These are phyloP conservation scores for Momotus momota DNA, from an alignment of 2,797 vertebrate genomes.

Conservation along the genomic window DNA sequence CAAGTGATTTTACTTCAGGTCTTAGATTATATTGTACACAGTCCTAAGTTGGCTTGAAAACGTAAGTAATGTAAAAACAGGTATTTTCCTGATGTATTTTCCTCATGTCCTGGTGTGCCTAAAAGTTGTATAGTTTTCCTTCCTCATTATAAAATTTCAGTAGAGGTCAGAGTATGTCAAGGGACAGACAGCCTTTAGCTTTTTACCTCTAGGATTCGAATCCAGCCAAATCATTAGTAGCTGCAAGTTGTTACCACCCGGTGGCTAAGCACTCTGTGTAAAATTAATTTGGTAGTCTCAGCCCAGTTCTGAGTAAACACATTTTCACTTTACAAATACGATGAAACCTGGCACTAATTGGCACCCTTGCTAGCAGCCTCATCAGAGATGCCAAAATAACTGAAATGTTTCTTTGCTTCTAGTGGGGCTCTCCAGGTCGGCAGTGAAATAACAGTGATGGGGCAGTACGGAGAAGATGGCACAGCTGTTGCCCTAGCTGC, in stretches of 20 bases:
- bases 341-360: slow-evolving; percentile 49
- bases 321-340: slow-evolving; percentile 24
- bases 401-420: neutral
- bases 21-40: accelerated
- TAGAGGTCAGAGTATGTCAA: neutral
- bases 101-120: neutral
- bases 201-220: neutral
- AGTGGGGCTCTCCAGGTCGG: neutral
- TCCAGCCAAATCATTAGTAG: slow-evolving; percentile 11
- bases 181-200: neutral
- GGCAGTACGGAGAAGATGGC: neutral
- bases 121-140: neutral
- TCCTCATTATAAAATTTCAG: neutral
- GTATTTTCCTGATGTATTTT: neutral
- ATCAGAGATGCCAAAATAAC: slow-evolving; percentile 17
- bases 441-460: neutral
- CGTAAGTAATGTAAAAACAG: accelerated
- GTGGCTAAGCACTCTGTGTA: neutral
- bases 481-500: neutral
- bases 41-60: neutral
- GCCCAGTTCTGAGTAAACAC: slow-evolving; percentile 15
- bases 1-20: neutral
- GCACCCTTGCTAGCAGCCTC: slow-evolving; percentile 32
- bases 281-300: slow-evolving; percentile 4
- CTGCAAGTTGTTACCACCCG: slow-evolving; percentile 16